These are phyloP conservation scores for Tetrapedia diversipes DNA, from an alignment of 2,888 invertebrate species.

Conservation along the genomic window DNA sequence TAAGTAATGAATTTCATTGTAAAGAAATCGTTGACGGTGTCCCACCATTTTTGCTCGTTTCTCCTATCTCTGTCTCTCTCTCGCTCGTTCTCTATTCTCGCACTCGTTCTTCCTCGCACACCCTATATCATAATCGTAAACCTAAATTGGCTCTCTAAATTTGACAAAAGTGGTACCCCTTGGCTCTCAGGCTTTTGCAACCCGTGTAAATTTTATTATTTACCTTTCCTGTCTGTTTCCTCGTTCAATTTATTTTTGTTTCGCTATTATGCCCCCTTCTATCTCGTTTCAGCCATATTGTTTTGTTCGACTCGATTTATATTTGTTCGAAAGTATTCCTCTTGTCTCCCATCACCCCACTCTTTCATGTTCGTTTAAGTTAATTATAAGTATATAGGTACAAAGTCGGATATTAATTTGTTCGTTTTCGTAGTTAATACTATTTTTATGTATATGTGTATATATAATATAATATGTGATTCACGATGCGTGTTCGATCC, in stretches of 20 bases:
- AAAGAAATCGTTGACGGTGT: constrained; percentile 54
- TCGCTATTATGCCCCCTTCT: constrained; percentile 39
- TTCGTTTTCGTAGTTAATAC: constrained; percentile 65
- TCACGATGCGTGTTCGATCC: constrained; percentile 71
- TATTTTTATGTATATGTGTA: constrained; percentile 58
- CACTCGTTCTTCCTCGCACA: constrained; percentile 38
- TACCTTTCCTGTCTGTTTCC: constrained; percentile 1
- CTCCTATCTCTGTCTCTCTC: neutral
- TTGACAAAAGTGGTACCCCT: constrained; percentile 74
- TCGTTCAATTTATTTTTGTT: constrained; percentile 15
- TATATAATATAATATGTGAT: constrained; percentile 68
- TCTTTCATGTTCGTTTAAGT: constrained; percentile 69
- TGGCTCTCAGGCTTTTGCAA: constrained; percentile 60
- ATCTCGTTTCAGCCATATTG: constrained; percentile 51
- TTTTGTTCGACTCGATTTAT: constrained; percentile 60
- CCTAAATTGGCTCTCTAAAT: constrained; percentile 71
- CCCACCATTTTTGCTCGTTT: constrained; percentile 1
- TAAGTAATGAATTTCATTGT: constrained; percentile 69
- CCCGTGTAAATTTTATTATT: constrained; percentile 37
- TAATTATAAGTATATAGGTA: constrained; percentile 80
- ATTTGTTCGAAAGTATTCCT: constrained; percentile 33
- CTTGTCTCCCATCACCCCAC: constrained; percentile 35
- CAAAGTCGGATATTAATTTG: constrained; percentile 81
- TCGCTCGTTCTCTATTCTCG: neutral
- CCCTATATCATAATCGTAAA: constrained; percentile 62